These are phyloP conservation scores for Elegia similella DNA, from an alignment of 2,888 invertebrate genomes.

Conservation along the genomic window DNA sequence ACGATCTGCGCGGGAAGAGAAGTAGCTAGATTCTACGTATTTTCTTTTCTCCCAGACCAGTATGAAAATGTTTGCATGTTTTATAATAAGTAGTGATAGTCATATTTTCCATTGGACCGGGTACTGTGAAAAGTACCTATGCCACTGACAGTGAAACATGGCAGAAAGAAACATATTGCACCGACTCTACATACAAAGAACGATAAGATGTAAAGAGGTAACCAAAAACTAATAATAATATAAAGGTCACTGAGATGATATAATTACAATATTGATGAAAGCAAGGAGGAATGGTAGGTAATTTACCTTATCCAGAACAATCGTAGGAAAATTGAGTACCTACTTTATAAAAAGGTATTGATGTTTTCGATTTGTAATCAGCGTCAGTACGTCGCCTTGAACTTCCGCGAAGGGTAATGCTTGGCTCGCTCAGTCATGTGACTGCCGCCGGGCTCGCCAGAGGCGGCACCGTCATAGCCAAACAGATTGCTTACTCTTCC, in stretches of 20 bases:
- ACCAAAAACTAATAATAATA: too few relatives aligned
- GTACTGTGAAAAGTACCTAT: neutral
- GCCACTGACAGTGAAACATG: too few relatives aligned
- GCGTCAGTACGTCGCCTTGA: constrained; percentile 13
- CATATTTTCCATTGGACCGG: too few relatives aligned
- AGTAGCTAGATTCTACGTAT: too few relatives aligned
- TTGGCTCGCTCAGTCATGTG: constrained; percentile 16
- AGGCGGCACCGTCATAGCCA: neutral
- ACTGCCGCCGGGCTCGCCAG: constrained; percentile 1
- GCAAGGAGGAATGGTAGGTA: neutral
- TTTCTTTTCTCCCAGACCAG: too few relatives aligned
- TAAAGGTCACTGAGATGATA: too few relatives aligned
- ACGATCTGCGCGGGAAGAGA: too few relatives aligned
- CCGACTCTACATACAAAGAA: too few relatives aligned
- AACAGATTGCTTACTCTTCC: neutral
- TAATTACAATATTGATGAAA: neutral
- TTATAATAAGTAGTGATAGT: too few relatives aligned
- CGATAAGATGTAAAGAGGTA: too few relatives aligned
- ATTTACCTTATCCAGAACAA: neutral
- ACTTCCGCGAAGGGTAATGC: constrained; percentile 11
- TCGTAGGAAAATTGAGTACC: neutral
- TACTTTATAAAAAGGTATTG: neutral
- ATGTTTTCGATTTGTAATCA: constrained; percentile 10
- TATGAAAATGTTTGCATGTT: too few relatives aligned
- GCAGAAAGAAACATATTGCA: too few relatives aligned